Percentiles rank a stretch among this genome's conserved stretches.
These are phyloP conservation scores for Cremastobaeus sp. DNA, from an alignment of 2,888 invertebrate species.

Conservation along the genomic window DNA sequence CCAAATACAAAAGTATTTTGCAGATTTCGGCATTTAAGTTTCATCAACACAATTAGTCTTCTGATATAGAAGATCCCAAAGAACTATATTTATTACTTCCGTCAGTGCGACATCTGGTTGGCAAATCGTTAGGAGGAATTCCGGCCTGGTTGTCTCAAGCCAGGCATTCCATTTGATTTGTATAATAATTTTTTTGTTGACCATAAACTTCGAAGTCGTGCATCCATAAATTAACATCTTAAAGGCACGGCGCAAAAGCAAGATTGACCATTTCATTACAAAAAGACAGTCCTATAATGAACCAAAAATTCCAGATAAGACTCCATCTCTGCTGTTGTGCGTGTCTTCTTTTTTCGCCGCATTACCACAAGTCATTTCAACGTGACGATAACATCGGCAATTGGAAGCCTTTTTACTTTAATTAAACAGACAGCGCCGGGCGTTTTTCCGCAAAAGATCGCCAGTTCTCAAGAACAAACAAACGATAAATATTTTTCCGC, in stretches of 20 bases:
- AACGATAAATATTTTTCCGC: conserved; percentile 38
- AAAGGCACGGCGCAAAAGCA: neutral
- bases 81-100: conserved; percentile 42
- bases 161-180: conserved; percentile 16
- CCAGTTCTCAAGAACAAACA: neutral
- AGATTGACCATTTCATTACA: conserved; percentile 15
- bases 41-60: conserved; percentile 35
- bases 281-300: conserved; percentile 17
- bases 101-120: conserved; percentile 35
- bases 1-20: conserved; percentile 1
- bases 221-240: conserved; percentile 44
- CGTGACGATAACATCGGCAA: conserved; percentile 3
- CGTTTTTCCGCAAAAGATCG: conserved; percentile 10
- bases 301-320: conserved; percentile 14
- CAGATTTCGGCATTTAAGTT: conserved; percentile 21
- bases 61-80: conserved; percentile 12
- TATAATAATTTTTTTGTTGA: conserved; percentile 7
- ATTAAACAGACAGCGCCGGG: conserved; percentile 3
- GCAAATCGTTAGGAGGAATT: conserved; percentile 47
- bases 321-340: neutral
- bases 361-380: too few relatives aligned
- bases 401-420: conserved; percentile 3
- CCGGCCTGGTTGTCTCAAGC: conserved; percentile 4
- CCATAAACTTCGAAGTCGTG: neutral
- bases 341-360: neutral